phyloP scores from a whole-genome alignment of 1,140 invertebrate genomes.

The Marisa cornuarietis region DNA sequence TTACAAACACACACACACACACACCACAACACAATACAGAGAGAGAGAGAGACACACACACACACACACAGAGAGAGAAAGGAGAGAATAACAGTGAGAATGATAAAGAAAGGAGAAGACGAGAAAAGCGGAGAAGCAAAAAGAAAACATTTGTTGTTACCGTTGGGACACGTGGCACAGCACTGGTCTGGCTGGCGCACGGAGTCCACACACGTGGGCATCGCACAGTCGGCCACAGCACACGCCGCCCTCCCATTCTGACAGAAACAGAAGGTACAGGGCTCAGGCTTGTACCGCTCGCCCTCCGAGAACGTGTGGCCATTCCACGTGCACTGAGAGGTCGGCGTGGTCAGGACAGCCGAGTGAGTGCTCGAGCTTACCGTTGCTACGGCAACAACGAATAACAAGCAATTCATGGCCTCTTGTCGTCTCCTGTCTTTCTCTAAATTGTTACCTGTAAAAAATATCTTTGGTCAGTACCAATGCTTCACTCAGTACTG shows the following conservation, averaged over 20 bases:
- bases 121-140: not conserved
- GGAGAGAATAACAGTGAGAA: not conserved
- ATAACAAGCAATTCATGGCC: no score
- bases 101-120: not conserved
- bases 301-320: slow-evolving; percentile 14
- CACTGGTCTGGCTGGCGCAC: slow-evolving; percentile 13
- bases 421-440: no score
- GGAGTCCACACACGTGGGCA: slow-evolving; percentile 15
- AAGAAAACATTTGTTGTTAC: not conserved
- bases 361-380: no score
- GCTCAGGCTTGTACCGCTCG: slow-evolving; percentile 3
- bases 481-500: no score
- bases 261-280: slow-evolving; percentile 21
- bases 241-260: not conserved
- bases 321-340: not conserved
- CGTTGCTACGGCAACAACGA: no score
- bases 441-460: no score
- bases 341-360: no score
- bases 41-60: no score
- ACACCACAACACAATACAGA: not conserved
- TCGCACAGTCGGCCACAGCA: slow-evolving; percentile 11
- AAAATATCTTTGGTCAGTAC: no score
- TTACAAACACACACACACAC: not conserved
- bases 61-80: no score
- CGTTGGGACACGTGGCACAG: slow-evolving; percentile 20